Base-by-base conservation (phyloP, 1,140 invertebrate genomes). In the Oryzaephilus surinamensis region DNA sequence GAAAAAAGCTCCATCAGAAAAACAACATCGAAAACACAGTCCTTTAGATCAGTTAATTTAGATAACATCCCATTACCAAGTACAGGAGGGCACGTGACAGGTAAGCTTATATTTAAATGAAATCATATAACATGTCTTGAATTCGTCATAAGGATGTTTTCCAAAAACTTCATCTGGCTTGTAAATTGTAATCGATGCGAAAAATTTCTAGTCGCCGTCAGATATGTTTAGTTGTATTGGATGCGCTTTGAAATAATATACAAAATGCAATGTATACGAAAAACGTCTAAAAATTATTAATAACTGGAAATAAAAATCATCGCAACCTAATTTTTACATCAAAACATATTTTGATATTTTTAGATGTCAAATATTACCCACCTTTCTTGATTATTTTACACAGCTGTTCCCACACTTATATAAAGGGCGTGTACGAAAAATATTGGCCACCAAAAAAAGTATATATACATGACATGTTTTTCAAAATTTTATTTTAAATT, bases 21-120 rank as follows among this genome's bases (percentile, higher is more conserved):
- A 37, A 47, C 48, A 48, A 10, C 55, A 62, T 26, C 37, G 24
- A 20, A 37, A n/a, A 54, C 57, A 33, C 58, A 63, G 10, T 65
- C 57, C 18, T 84, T 76, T 57, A 65, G 76, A 54, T 63, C 70
- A 35, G 71, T 84, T 35, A 70, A 77, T 43, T 63, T 85, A 39
- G 73, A 79, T 55, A 79, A 78, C 52, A 81, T 85, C 43, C 80
- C 78, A 37, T 62, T 85, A 43, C 81, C 81, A 41, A 73, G 74
- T 14, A 75, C 75, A 48, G 76, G 76, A 54, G 81, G 79, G 53
- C 73, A 74, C 60, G 75, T 84, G 35, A 74, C 73, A 52, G 78
- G 81, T 84, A 62, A 60, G 68, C 8, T 20, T 20, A 8, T 20
- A 5, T 20, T 20, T 20, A 20, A 5, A 20, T 5, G 4, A 4